These are phyloP conservation scores for Equus quagga DNA, from an alignment of 2,113 vertebrate genomes.

Conservation along the genomic window DNA sequence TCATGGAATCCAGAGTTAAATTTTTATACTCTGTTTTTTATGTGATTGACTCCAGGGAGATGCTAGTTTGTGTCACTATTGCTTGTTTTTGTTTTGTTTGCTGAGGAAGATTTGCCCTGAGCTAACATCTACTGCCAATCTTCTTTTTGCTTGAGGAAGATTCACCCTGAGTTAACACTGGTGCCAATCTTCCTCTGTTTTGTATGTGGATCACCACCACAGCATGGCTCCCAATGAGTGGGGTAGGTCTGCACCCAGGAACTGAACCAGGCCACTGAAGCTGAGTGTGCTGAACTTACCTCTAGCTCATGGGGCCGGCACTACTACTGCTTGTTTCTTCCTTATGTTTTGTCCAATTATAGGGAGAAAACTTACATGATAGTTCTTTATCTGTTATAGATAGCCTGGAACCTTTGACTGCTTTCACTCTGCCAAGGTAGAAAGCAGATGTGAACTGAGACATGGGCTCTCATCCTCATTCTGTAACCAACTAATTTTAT, in stretches of 20 bases:
- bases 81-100: background rate
- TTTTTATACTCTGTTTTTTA: conserved; percentile 17
- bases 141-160: too few species aligned
- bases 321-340: background rate
- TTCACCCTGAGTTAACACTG: too few species aligned
- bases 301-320: too few species aligned
- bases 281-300: too few species aligned
- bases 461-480: background rate
- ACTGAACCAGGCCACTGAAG: too few species aligned
- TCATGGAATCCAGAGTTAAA: background rate
- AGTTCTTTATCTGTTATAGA: background rate
- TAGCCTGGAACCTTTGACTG: background rate
- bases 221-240: too few species aligned
- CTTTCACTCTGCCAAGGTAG: background rate
- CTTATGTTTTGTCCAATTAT: conserved; percentile 36
- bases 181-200: too few species aligned
- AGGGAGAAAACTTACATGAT: background rate
- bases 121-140: too few species aligned
- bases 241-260: too few species aligned
- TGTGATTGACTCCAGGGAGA: background rate
- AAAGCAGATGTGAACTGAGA: background rate
- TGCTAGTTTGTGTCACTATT: background rate
- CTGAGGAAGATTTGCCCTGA: too few species aligned
- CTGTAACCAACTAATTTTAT: background rate
- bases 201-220: too few species aligned